Evolutionary conservation across 64 coral and sea anemone species (phyloP).

Genomic region (Porites lutea): DNA sequence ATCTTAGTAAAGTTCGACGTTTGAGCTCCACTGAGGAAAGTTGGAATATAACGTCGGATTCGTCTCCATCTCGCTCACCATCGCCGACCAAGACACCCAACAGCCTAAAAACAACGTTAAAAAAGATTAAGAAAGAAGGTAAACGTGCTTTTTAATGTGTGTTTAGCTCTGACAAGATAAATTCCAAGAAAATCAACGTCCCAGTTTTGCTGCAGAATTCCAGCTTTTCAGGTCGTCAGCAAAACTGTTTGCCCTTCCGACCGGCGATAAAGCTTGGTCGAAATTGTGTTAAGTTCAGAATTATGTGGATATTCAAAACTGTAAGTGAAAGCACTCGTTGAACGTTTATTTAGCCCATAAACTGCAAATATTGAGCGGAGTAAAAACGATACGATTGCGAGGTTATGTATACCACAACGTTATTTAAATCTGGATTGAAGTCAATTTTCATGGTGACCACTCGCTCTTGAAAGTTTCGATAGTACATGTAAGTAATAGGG

Average conservation of each 20-base stretch:
- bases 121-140: constrained; percentile 95
- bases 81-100: constrained; percentile 75
- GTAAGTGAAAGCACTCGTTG: neutral
- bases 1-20: constrained; percentile 54
- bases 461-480: too few relatives aligned
- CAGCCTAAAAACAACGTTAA: constrained; percentile 91
- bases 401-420: too few relatives aligned
- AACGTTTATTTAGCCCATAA: neutral
- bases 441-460: too few relatives aligned
- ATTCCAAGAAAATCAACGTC: neutral
- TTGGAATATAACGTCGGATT: constrained; percentile 90
- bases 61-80: constrained; percentile 70
- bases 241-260: neutral
- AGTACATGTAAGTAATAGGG: too few relatives aligned
- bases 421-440: too few relatives aligned
- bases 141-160: neutral
- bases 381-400: too few relatives aligned
- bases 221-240: neutral
- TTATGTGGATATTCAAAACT: too few relatives aligned
- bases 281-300: neutral
- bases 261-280: neutral
- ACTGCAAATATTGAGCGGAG: too few relatives aligned
- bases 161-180: neutral
- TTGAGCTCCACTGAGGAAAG: constrained; percentile 74
- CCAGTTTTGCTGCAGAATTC: neutral